Base-by-base conservation (phyloP, 1,140 invertebrate species). In the Caenorhabditis tropicalis region DNA sequence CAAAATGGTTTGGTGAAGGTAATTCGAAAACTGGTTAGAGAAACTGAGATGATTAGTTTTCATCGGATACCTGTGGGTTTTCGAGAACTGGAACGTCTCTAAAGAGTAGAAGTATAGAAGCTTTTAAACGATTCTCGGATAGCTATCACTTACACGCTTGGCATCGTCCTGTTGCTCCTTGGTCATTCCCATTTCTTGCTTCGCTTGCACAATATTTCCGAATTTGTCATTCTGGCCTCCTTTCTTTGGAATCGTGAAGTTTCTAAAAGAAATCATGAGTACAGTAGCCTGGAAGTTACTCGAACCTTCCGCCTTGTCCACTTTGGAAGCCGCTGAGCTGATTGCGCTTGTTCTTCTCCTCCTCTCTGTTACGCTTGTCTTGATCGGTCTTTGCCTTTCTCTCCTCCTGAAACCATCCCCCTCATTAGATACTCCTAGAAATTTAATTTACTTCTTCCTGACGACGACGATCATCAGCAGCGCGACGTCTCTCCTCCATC, bases 161-260 rank as follows among this genome's bases (percentile, higher is more conserved):
- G 99, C 99, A 92, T 98, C 96, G 92, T 98, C 97, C 90, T 99
- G 93, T 92, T 99, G 97, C 92, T 99, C 98, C 93, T 97, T 98
- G 92, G 97, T 98, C 94, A 99, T 98, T 93, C 96, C 96, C 91
- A 97, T 94, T 92, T 98, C 96, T 90, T 96, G 93, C 92, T 96
- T 95, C 91, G 95, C 96, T 89, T 95, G 95, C 90, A 94, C 94
- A 83, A 96, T 93, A 93, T 95, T 95, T 91, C 95, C 94, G 94
- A 95, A 88, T 91, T 92, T 87, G 29, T 87, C 60, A 24, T 91
- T 92, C 15, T 88, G 56, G 39, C 86, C 86, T 6, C 19, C 46
- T 58, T 91, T 91, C 53, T 91, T 88, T 12, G 80, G 58, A 31
- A 91, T 82, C 33, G 89, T 81, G 82, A 91, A 91, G 86, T 91